phyloP scores from a whole-genome alignment of 2,113 vertebrate species.

The Aptenodytes patagonicus region DNA sequence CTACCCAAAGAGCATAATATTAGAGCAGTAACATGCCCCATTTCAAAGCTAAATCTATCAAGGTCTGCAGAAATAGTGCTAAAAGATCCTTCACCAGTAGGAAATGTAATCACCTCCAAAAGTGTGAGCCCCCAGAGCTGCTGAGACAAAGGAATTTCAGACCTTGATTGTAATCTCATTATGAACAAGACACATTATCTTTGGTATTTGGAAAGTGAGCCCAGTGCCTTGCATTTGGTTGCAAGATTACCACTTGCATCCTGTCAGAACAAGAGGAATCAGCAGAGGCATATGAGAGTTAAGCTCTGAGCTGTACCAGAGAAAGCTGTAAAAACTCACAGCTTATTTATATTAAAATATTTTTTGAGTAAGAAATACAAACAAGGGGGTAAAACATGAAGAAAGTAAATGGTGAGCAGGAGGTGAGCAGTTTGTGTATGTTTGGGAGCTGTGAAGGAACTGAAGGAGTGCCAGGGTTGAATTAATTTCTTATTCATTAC shows the following conservation, averaged over 20 bases:
- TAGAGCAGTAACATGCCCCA: not conserved
- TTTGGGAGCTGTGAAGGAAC: not conserved
- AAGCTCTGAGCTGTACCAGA: not conserved
- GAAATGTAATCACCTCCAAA: not conserved
- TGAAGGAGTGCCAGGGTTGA: not conserved
- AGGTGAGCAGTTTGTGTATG: not conserved
- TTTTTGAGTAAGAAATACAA: not conserved
- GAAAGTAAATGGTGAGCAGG: not conserved
- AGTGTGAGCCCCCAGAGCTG: not conserved
- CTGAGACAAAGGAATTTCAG: slow-evolving; percentile 26
- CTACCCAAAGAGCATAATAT: not conserved
- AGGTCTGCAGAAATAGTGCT: not conserved
- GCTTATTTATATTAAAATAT: slow-evolving; percentile 27
- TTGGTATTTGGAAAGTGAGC: not conserved
- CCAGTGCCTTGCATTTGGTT: not conserved
- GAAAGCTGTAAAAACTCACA: slow-evolving; percentile 1
- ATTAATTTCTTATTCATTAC: not conserved
- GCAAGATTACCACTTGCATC: not conserved
- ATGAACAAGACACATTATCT: not conserved
- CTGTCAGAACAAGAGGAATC: not conserved
- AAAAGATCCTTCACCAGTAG: not conserved
- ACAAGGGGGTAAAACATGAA: not conserved
- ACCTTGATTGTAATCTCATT: slow-evolving; percentile 8
- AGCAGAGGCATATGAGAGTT: not conserved
- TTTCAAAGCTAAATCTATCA: slow-evolving; percentile 6